A percentile compares a stretch with the other conserved stretches of the same genome.
These are phyloP conservation scores for Chiroxiphia lanceolata DNA, from an alignment of 2,797 vertebrate species.

Conservation along the genomic window DNA sequence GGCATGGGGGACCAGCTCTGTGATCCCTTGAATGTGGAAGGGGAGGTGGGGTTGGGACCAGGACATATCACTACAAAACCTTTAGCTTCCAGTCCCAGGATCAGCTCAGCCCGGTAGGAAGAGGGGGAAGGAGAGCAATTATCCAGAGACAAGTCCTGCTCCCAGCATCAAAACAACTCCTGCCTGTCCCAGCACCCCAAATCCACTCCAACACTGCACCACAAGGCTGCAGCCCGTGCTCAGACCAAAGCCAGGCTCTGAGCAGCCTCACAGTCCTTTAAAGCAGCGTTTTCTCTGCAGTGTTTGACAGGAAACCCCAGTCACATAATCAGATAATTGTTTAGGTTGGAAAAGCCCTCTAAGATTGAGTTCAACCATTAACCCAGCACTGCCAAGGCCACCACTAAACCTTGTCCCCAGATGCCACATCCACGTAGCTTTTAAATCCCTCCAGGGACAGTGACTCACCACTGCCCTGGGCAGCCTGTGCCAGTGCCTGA, in stretches of 20 bases:
- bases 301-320: background rate
- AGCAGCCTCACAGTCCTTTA: background rate
- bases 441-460: background rate
- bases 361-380: fast-evolving
- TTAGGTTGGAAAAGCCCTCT: background rate
- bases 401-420: background rate
- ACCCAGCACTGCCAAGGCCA: background rate
- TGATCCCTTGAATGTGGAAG: background rate
- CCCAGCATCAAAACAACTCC: background rate
- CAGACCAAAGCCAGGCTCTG: background rate
- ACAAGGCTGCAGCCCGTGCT: background rate
- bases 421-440: background rate
- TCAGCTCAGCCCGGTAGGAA: background rate
- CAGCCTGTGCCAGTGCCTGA: background rate
- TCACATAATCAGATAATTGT: background rate
- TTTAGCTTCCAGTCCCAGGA: background rate
- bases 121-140: background rate
- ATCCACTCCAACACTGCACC: background rate
- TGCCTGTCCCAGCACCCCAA: background rate
- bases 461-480: background rate
- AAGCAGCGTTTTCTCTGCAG: background rate
- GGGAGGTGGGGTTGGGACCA: background rate
- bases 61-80: background rate
- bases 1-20: background rate
- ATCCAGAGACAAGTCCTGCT: background rate